Evolutionary conservation across 2,888 invertebrate species (phyloP).

Genomic region (Cyclophora punctaria): DNA sequence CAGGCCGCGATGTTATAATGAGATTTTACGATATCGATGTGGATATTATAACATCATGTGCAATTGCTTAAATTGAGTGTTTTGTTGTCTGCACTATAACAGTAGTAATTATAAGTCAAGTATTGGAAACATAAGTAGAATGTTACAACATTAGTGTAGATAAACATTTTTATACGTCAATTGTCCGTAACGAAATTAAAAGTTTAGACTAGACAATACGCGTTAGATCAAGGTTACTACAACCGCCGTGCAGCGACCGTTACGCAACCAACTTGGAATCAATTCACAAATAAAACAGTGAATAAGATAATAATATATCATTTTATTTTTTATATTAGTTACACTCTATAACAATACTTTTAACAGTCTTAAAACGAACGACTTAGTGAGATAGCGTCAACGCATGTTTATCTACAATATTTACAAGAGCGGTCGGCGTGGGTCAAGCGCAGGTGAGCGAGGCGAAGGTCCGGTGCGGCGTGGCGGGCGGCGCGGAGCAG

Average conservation of each 20-base stretch:
- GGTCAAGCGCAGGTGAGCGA: constrained; percentile 61
- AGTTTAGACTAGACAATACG: constrained; percentile 17
- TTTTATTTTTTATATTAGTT: constrained; percentile 65
- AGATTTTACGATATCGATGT: too few species aligned
- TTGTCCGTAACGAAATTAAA: constrained; percentile 16
- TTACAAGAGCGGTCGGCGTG: constrained; percentile 32
- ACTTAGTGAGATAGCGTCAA: constrained; percentile 65
- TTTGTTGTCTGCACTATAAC: too few species aligned
- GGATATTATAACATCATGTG: too few species aligned
- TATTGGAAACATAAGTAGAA: too few species aligned
- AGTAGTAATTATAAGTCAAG: too few species aligned
- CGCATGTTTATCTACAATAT: constrained; percentile 64
- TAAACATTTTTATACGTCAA: constrained; percentile 15
- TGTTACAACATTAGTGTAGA: too few species aligned
- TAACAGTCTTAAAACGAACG: constrained; percentile 74
- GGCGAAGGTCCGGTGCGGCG: constrained; percentile 43
- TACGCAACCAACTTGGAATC: constrained; percentile 19
- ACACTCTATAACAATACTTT: constrained; percentile 70
- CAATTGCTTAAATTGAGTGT: too few species aligned
- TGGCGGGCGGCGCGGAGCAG: constrained; percentile 50
- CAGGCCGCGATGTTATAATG: too few species aligned
- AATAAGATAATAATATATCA: constrained; percentile 28
- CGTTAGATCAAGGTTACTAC: constrained; percentile 18
- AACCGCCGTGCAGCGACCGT: constrained; percentile 15
- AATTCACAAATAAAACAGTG: constrained; percentile 10